A percentile compares a stretch with the other conserved stretches of the same genome.
phyloP scores from a whole-genome alignment of 2,888 invertebrate genomes.

The Lasioglossum malachurum region DNA sequence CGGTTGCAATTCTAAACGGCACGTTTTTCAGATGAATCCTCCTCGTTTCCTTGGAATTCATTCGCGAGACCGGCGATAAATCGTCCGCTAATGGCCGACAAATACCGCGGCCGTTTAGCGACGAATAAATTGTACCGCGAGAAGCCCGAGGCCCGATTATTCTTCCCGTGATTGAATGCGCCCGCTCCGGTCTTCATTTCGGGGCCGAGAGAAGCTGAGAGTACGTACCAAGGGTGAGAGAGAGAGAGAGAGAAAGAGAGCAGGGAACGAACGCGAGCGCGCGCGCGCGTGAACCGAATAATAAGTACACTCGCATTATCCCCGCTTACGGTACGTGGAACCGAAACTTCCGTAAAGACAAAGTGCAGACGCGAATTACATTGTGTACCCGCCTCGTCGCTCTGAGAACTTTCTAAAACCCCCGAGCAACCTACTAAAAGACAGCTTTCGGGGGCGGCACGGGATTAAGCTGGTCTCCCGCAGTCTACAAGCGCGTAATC shows the following conservation, averaged over 20 bases:
- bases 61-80: conserved; percentile 38
- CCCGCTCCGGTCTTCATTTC: conserved; percentile 11
- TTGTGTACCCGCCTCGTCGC: conserved; percentile 43
- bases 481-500: conserved; percentile 45
- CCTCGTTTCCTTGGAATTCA: conserved; percentile 28
- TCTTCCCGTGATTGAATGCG: conserved; percentile 46
- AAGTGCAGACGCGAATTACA: conserved; percentile 61
- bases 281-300: conserved; percentile 42
- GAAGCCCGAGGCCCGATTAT: conserved; percentile 22
- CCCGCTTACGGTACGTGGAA: conserved; percentile 21
- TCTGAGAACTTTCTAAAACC: conserved; percentile 64
- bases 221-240: background rate
- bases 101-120: conserved; percentile 36
- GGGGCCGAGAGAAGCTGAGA: background rate
- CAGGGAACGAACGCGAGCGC: background rate
- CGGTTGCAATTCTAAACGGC: conserved; percentile 5
- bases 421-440: conserved; percentile 54
- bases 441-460: conserved; percentile 38
- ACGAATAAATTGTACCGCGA: conserved; percentile 28
- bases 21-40: background rate
- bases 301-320: conserved; percentile 54
- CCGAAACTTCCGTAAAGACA: conserved; percentile 55
- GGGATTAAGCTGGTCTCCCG: conserved; percentile 55
- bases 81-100: conserved; percentile 47
- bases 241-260: background rate